Conservation (phyloP, 2,888 invertebrate species). For the Leptarthrus brevirostris region DNA sequence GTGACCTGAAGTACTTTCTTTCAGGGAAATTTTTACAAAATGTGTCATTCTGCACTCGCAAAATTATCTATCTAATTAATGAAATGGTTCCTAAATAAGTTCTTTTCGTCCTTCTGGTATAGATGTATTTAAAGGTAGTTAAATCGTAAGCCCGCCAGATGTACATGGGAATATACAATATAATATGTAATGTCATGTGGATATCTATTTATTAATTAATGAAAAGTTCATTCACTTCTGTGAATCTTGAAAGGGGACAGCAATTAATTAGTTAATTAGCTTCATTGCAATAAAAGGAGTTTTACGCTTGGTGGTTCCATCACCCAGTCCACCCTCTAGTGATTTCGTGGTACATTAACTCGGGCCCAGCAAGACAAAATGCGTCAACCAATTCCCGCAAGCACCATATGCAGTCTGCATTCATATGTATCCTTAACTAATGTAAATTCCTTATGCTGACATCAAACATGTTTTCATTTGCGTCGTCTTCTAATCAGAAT, state of each 20-base stretch:
- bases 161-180: too few relatives aligned
- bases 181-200: too few relatives aligned
- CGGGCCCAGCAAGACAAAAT: conserved; percentile 34
- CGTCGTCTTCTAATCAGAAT: conserved; percentile 57
- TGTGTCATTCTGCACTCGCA: too few relatives aligned
- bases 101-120: too few relatives aligned
- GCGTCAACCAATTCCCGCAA: conserved; percentile 44
- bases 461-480: conserved; percentile 58
- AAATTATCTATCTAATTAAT: too few relatives aligned
- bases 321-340: conserved; percentile 13
- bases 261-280: conserved; percentile 39
- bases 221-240: background rate
- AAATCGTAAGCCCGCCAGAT: too few relatives aligned
- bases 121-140: too few relatives aligned
- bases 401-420: conserved; percentile 19
- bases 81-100: too few relatives aligned
- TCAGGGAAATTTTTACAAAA: too few relatives aligned
- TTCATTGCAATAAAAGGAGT: conserved; percentile 29
- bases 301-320: conserved; percentile 29
- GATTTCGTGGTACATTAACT: conserved; percentile 47
- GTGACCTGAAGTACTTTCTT: too few relatives aligned
- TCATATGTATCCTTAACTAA: conserved; percentile 37
- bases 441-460: conserved; percentile 57
- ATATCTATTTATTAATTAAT: too few relatives aligned
- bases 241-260: background rate